Base-by-base conservation (phyloP, 2,797 vertebrate genomes). In the Columba guinea region DNA sequence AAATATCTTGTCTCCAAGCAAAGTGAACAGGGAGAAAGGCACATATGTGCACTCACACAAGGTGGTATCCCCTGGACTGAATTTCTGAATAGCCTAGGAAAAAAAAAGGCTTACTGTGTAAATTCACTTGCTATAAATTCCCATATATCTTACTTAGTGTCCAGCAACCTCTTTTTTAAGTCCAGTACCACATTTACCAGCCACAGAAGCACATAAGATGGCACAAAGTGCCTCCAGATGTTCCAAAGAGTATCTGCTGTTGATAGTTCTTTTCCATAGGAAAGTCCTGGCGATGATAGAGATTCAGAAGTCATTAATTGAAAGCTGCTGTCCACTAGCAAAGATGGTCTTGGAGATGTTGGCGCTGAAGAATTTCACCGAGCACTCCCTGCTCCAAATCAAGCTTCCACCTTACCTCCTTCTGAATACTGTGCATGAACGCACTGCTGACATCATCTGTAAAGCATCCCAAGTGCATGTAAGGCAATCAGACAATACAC, bases 391-490 rank as follows among this genome's bases (percentile, higher is more conserved):
- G 39, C 34, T 55, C 22, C 34, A 55, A 30, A 34, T 69, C 56
- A 55, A 18, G 39, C 7, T 87, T 70, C 24, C 74, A 55, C 65
- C 65, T 70, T n/a, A 34, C 10, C 34, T 87, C 24, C 34, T 87
- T 11, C 49, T 87, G 49, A 3, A 28, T 7, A 6, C 41, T 34
- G 39, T 55, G 39, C 4, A 63, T 24, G 24, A 11, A 5, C 30
- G 9, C 24, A 10, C 55, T 1, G 0, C 26, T 48, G 2, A 11
- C 2, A 5, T 6, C 5, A 0, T 16, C 48, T 3, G 2, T 78
- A n/a, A 28, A 48, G 16, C 24, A 48, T 48, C 41, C 41, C 58
- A 56, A 34, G 49, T 41, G 13, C 34, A 55, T 26, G 58, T 87
- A 87, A 87, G 81, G 46, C 55, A 52, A n/a, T 60, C n/a, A n/a